Evolutionary conservation across 2,888 invertebrate species (phyloP), one percentile per base, ranked within the genome.

Genomic region (Desoria tigrina): DNA sequence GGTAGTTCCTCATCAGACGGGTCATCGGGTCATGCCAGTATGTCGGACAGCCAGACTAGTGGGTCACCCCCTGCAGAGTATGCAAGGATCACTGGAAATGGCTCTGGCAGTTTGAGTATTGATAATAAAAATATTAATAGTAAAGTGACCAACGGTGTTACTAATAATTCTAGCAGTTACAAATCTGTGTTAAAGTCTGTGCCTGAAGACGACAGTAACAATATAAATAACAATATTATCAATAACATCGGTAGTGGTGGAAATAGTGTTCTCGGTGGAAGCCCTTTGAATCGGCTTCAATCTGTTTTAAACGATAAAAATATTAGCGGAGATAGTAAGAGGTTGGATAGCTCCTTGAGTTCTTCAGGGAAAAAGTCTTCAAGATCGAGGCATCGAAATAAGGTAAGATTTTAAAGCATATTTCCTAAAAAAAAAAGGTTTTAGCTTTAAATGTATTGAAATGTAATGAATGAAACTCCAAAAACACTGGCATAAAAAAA

Each of bases 1-100:
- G 80, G 80, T 27, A 91, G 91, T 80, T 92, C 92, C 23, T 92
- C 92, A 2, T 92, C 92, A 78, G 92, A 92, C 61, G 79, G 92
- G 39, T 92, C 92, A n/a, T 93, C 93, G 1, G 93, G 93, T 0
- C 93, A 93, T 81, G 93, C 93, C 7, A 66, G 66, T 53, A 66
- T 66, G 66, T 92, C 92, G n/a, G 92, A 93, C 80, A 90, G 90
- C 59, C 90, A 91, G 2, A 83, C 84, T 24, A 82, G 83, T 69
- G 78, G 79, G 16, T 79, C 79, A 23, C 79, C 80, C 11, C 79
- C 79, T 1, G 78, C 79, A 4, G 81, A 78, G 50, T 75, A 75
- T 54, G 72, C 72, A 9, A 26, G 71, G 24, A 71, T 75, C 28
- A 72, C 71, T 21, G 66, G 65, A 54, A 59, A 51, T 49, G 56